These are phyloP conservation scores for Drosophila birchii DNA, from an alignment of 2,888 invertebrate genomes.

Conservation along the genomic window DNA sequence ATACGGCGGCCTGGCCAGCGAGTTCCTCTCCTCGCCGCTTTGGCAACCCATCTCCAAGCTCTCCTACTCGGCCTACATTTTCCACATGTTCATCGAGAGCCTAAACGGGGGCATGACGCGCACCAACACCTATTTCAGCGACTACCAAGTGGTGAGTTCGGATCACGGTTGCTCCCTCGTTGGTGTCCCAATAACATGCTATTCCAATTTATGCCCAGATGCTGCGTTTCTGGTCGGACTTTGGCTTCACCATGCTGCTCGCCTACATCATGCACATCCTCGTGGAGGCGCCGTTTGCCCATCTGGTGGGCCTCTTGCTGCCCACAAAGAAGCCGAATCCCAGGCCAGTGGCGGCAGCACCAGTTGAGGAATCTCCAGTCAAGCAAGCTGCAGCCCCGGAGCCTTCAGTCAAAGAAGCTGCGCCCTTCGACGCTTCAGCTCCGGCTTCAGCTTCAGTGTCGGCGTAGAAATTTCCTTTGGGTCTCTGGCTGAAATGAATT, in stretches of 20 bases:
- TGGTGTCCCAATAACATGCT: rapidly evolving
- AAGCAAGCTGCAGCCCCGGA: background rate
- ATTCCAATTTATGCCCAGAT: conserved; percentile 49
- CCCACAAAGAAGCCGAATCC: conserved; percentile 29
- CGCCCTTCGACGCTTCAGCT: background rate
- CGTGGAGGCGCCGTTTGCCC: conserved; percentile 61
- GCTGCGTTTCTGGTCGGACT: conserved; percentile 77
- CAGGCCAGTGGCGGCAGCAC: background rate
- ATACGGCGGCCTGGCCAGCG: conserved; percentile 70
- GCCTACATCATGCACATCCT: conserved; percentile 58
- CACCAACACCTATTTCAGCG: conserved; percentile 69
- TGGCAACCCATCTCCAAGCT: conserved; percentile 81
- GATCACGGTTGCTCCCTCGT: too few relatives aligned
- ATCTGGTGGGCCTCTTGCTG: conserved; percentile 48
- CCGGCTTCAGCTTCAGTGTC: background rate
- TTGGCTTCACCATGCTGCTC: conserved; percentile 71
- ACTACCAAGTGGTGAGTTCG: conserved; percentile 63
- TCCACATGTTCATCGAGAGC: conserved; percentile 72
- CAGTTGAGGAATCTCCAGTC: too few relatives aligned
- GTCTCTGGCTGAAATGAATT: background rate
- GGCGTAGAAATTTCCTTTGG: background rate
- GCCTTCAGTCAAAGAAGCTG: background rate
- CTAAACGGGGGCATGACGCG: conserved; percentile 59
- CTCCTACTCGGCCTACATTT: conserved; percentile 80
- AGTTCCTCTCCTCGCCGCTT: conserved; percentile 73